phyloP scores from a whole-genome alignment of 1,140 invertebrate species.

The Atta cephalotes region DNA sequence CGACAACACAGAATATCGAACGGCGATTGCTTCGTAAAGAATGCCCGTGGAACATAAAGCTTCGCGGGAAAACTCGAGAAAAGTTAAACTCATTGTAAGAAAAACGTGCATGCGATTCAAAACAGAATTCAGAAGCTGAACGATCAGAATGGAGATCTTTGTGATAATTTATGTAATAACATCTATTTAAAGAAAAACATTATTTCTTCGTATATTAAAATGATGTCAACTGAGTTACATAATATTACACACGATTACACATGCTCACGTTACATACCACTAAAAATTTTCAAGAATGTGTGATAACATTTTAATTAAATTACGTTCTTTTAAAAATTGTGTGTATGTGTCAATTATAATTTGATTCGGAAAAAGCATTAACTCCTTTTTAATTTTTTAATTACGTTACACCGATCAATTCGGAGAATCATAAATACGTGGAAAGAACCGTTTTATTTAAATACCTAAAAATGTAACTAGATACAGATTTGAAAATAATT shows the following conservation, averaged over 20 bases:
- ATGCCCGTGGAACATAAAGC: slow-evolving; percentile 36
- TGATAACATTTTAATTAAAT: background rate
- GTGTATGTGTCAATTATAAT: background rate
- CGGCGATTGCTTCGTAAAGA: slow-evolving; percentile 56
- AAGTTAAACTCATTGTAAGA: slow-evolving; percentile 33
- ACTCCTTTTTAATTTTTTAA: background rate
- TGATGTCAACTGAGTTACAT: background rate
- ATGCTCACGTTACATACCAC: too few species aligned
- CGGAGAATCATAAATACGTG: background rate
- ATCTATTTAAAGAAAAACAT: background rate
- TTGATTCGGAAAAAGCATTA: background rate
- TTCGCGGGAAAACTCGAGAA: slow-evolving; percentile 34
- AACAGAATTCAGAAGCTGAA: background rate
- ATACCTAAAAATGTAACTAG: too few species aligned
- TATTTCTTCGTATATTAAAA: background rate
- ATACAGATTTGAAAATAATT: too few species aligned
- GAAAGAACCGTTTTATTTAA: too few species aligned
- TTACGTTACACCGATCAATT: background rate
- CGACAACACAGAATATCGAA: slow-evolving; percentile 60
- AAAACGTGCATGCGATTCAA: slow-evolving; percentile 19
- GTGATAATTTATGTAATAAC: background rate
- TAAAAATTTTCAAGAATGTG: background rate
- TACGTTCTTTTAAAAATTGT: background rate
- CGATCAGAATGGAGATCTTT: background rate
- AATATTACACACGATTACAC: background rate